Conservation (phyloP, 2,113 vertebrate species). For the Antennarius striatus region DNA sequence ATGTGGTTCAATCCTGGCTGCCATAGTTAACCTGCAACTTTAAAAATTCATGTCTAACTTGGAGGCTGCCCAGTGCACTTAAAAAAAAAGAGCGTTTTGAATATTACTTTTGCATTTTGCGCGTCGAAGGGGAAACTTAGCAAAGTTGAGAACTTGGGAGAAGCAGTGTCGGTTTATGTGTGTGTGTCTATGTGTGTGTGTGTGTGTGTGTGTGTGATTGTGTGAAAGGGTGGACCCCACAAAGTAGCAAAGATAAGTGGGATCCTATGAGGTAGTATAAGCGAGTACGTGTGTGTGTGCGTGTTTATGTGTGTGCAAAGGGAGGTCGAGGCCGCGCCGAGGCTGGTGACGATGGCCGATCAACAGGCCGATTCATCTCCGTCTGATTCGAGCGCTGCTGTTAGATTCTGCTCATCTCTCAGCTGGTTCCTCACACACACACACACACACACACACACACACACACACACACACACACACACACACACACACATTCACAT, state of each 20-base stretch:
- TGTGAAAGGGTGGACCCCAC: too few relatives aligned
- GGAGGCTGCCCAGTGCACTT: constrained; percentile 1
- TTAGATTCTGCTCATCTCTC: constrained; percentile 69
- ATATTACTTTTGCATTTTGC: neutral
- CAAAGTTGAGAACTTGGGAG: constrained; percentile 4
- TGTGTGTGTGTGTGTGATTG: too few relatives aligned
- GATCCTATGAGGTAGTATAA: too few relatives aligned
- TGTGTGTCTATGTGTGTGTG: too few relatives aligned
- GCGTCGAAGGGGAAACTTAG: neutral
- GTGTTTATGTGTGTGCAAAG: too few relatives aligned
- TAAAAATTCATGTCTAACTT: constrained; percentile 24
- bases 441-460: neutral
- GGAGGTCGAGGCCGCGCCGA: neutral
- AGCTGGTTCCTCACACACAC: constrained; percentile 28
- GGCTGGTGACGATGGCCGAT: constrained; percentile 36
- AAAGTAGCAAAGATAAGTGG: too few relatives aligned
- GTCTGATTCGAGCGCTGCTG: constrained; percentile 45
- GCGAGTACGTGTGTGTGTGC: too few relatives aligned
- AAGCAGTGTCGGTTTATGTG: too few relatives aligned
- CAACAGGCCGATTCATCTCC: constrained; percentile 60
- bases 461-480: constrained; percentile 9
- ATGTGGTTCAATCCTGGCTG: constrained; percentile 25
- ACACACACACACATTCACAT: constrained; percentile 10
- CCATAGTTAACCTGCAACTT: constrained; percentile 17
- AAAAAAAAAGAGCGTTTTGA: constrained; percentile 16